Conservation (phyloP, 2,113 vertebrate species). For the Nothocercus julius region DNA sequence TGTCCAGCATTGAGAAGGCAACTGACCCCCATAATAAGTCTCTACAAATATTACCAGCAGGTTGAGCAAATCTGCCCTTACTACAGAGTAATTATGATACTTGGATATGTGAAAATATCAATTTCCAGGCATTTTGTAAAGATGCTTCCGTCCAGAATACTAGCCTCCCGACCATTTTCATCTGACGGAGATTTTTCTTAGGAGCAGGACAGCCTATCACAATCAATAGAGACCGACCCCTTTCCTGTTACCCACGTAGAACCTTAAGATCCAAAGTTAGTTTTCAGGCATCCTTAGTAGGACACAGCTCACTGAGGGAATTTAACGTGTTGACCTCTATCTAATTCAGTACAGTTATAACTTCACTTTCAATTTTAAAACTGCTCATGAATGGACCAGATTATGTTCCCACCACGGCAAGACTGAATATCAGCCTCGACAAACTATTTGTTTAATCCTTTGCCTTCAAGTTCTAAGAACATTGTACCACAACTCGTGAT, state of each 20-base stretch:
- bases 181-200: neutral
- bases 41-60: neutral
- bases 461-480: neutral
- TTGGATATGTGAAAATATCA: neutral
- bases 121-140: neutral
- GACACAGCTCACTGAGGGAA: neutral
- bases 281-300: neutral
- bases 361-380: neutral
- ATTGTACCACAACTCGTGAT: neutral
- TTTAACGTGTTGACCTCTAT: neutral
- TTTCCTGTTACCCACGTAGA: fast-evolving
- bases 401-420: neutral
- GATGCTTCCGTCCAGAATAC: neutral
- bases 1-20: neutral
- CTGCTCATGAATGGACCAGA: neutral
- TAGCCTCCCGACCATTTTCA: neutral
- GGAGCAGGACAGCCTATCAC: neutral
- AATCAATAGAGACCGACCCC: neutral
- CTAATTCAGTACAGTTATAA: neutral
- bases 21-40: neutral
- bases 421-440: neutral
- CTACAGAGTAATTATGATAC: neutral
- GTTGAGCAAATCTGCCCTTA: neutral
- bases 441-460: neutral
- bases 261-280: neutral